Conservation (phyloP, 2,888 invertebrate species). For the Drosophila emarginata region DNA sequence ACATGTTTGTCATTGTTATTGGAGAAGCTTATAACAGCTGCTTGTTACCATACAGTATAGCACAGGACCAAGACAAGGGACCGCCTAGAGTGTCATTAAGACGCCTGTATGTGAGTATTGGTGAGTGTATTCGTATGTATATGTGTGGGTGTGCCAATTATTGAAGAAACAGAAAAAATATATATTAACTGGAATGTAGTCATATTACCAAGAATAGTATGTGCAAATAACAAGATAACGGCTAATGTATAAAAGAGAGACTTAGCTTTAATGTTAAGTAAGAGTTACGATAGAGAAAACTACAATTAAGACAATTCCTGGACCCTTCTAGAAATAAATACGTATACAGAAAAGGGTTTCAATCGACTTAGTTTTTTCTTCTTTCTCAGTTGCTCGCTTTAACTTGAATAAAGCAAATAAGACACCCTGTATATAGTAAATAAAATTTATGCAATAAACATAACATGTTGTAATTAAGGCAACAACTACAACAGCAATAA, state of each 20-base stretch:
- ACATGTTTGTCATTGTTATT: constrained; percentile 32
- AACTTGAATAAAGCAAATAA: neutral
- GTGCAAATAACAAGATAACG: neutral
- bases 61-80: constrained; percentile 10
- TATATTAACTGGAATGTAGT: constrained; percentile 26
- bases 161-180: constrained; percentile 17
- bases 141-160: constrained; percentile 26
- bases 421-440: constrained; percentile 51
- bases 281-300: neutral
- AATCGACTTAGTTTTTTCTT: too few species aligned
- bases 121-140: constrained; percentile 1
- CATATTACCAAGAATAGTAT: constrained; percentile 34
- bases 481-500: constrained; percentile 33
- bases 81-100: constrained; percentile 36
- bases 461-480: constrained; percentile 19
- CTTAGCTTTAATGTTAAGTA: neutral
- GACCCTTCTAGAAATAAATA: too few species aligned
- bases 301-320: too few species aligned
- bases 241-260: constrained; percentile 7
- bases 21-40: constrained; percentile 21
- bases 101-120: constrained; percentile 7
- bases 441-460: constrained; percentile 47
- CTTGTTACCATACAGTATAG: too few species aligned
- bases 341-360: too few species aligned
- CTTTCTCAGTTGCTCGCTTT: constrained; percentile 2